These are phyloP conservation scores for Dolichopus griseipennis DNA, from an alignment of 2,888 invertebrate species.

Conservation along the genomic window DNA sequence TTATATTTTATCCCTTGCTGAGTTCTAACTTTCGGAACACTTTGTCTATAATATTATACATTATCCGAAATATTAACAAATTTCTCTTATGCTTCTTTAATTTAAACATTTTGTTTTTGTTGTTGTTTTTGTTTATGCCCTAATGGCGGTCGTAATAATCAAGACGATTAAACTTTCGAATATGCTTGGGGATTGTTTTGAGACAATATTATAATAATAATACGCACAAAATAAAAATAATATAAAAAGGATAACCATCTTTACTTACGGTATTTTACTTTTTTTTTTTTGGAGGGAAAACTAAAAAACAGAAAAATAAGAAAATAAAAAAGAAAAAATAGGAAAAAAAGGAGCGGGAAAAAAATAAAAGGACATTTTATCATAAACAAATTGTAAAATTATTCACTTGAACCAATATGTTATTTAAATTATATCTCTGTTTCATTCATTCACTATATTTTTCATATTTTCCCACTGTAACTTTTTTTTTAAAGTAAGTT, in stretches of 20 bases:
- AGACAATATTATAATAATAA: background rate
- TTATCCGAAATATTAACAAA: no score
- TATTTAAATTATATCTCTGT: no score
- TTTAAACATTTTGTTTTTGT: no score
- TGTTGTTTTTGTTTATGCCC: background rate
- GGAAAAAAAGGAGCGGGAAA: background rate
- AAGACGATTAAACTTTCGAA: slow-evolving; percentile 1
- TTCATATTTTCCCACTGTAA: no score
- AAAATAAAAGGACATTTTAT: background rate
- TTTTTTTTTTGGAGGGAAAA: background rate
- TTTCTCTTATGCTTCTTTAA: no score
- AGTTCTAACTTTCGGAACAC: no score
- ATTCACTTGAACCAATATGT: background rate
- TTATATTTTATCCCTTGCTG: no score
- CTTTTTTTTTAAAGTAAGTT: no score
- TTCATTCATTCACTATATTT: no score
- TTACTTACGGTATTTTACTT: background rate
- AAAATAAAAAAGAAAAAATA: background rate
- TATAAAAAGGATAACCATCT: background rate
- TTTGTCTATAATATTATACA: no score
- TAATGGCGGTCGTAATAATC: slow-evolving; percentile 1
- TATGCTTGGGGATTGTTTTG: background rate
- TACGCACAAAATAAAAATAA: background rate
- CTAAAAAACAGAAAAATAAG: background rate
- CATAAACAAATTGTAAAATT: slow-evolving; percentile 1